Evolutionary conservation across 2,113 vertebrate genomes (phyloP).

Genomic region (Hippocampus abdominalis): DNA sequence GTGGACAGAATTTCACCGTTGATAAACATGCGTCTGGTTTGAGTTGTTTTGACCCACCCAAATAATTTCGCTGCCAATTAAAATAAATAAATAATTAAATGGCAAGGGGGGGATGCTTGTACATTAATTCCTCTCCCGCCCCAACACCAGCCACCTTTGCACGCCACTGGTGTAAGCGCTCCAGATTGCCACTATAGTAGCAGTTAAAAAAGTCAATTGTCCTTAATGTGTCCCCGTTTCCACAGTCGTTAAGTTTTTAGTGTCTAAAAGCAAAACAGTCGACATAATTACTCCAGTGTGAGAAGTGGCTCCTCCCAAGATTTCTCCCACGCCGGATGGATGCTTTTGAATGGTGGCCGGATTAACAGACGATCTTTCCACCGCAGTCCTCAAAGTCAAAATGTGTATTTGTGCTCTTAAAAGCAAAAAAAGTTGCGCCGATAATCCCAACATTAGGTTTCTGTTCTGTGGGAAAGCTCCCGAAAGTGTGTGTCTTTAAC

Average conservation of each 20-base stretch:
- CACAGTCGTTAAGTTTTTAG: background rate
- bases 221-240: background rate
- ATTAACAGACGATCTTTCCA: conserved; percentile 37
- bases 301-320: conserved; percentile 39
- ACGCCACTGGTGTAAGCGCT: too few relatives aligned
- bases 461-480: conserved; percentile 48
- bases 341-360: conserved; percentile 24
- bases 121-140: too few relatives aligned
- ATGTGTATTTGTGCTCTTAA: conserved; percentile 32
- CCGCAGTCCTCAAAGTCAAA: conserved; percentile 10
- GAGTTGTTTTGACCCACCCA: too few relatives aligned
- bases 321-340: conserved; percentile 36
- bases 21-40: too few relatives aligned
- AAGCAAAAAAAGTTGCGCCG: conserved; percentile 21
- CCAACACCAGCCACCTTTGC: too few relatives aligned
- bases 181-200: background rate
- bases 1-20: too few relatives aligned
- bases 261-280: background rate
- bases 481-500: conserved; percentile 49
- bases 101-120: too few relatives aligned
- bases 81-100: too few relatives aligned
- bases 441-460: conserved; percentile 56
- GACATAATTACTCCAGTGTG: conserved; percentile 31
- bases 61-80: too few relatives aligned
- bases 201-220: background rate